These are phyloP conservation scores for Popillia japonica DNA, from an alignment of 1,140 invertebrate genomes.

Conservation along the genomic window DNA sequence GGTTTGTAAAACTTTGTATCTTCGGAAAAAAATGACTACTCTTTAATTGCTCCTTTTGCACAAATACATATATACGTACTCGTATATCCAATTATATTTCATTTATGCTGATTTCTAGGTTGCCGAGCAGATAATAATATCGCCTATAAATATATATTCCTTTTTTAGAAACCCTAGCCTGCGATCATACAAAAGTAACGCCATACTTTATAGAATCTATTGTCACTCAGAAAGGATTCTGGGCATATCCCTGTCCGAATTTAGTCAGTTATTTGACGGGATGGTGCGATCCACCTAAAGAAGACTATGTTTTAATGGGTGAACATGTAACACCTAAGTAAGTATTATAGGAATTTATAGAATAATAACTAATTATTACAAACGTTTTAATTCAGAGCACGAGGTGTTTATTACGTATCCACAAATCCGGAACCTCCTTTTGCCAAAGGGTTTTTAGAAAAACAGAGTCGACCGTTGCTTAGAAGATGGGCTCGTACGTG, in stretches of 20 bases:
- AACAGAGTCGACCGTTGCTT: not conserved
- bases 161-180: slow-evolving; percentile 79
- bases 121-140: too few relatives aligned
- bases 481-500: not conserved
- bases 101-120: too few relatives aligned
- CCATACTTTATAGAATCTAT: slow-evolving; percentile 89
- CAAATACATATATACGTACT: too few relatives aligned
- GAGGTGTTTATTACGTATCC: slow-evolving; percentile 84
- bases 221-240: slow-evolving; percentile 78
- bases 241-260: slow-evolving; percentile 82
- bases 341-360: slow-evolving; percentile 54
- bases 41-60: too few relatives aligned
- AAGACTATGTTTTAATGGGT: slow-evolving; percentile 83
- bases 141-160: not conserved
- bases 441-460: slow-evolving; percentile 78
- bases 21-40: too few relatives aligned
- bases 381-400: slow-evolving; percentile 67
- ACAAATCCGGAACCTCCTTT: slow-evolving; percentile 86
- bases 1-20: too few relatives aligned
- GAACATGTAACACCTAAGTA: slow-evolving; percentile 79
- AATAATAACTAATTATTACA: not conserved
- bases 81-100: too few relatives aligned
- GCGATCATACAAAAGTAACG: slow-evolving; percentile 87
- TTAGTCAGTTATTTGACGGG: slow-evolving; percentile 82
- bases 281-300: slow-evolving; percentile 78